Percentiles rank a stretch among this genome's conserved stretches.
Conservation (phyloP, 2,113 vertebrate genomes). For the Monarcha castaneiventris region DNA sequence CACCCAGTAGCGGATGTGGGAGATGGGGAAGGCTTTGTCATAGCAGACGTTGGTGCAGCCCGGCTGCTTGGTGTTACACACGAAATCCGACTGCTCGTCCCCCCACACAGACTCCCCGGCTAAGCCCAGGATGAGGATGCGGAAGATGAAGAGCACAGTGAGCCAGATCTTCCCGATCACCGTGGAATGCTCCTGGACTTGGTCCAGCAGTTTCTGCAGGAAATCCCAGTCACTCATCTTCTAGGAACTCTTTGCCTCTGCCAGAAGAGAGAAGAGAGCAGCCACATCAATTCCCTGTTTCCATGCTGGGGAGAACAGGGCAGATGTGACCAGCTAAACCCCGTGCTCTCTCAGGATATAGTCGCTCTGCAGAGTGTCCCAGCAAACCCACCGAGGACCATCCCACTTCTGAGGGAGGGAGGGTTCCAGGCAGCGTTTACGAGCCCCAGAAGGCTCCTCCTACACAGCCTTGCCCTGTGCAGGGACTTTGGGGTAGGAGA, state of each 20-base stretch:
- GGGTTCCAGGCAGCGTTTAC: neutral
- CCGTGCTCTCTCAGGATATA: fast-evolving
- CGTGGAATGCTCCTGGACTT: slow-evolving; percentile 92
- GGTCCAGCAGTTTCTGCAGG: slow-evolving; percentile 91
- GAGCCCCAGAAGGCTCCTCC: neutral
- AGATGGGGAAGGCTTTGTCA: slow-evolving; percentile 93
- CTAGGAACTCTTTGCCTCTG: neutral
- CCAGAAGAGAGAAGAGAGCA: neutral
- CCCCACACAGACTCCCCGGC: slow-evolving; percentile 94
- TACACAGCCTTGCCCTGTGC: neutral
- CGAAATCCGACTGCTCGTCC: slow-evolving; percentile 89
- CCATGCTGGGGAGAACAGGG: neutral
- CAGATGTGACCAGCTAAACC: neutral
- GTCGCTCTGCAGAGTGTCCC: neutral
- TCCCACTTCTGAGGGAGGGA: neutral
- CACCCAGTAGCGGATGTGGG: slow-evolving; percentile 95
- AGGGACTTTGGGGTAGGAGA: neutral
- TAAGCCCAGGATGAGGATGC: slow-evolving; percentile 89
- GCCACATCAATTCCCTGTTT: neutral
- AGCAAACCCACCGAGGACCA: neutral
- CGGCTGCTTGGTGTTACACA: slow-evolving; percentile 92
- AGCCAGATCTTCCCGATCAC: slow-evolving; percentile 92
- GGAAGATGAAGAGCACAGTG: slow-evolving; percentile 94
- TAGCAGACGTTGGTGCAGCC: slow-evolving; percentile 92
- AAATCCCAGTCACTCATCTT: slow-evolving; percentile 95